Evolutionary conservation across 2,797 vertebrate species (phyloP).

Genomic region (Rhinatrema bivittatum): DNA sequence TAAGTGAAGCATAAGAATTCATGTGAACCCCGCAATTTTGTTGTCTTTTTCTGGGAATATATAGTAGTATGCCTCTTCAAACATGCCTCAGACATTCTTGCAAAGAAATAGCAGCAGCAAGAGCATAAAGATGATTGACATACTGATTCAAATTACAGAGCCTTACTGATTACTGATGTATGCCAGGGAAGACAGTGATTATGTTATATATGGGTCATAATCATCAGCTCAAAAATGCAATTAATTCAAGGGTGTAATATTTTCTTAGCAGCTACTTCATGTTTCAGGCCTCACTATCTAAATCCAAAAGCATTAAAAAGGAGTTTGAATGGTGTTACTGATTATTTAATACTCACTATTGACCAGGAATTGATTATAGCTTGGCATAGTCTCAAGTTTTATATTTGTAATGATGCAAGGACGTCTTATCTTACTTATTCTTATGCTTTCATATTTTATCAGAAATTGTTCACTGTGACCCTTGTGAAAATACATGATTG

Average conservation of each 20-base stretch:
- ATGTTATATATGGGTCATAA: slow-evolving; percentile 1
- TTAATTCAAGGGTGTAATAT: slow-evolving; percentile 30
- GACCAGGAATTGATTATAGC: too few relatives aligned
- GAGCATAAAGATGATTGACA: neutral
- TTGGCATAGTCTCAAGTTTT: too few relatives aligned
- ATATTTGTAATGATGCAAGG: too few relatives aligned
- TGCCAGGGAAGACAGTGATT: neutral
- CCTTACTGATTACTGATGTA: slow-evolving; percentile 7
- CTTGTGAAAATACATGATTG: too few relatives aligned
- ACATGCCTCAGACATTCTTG: neutral
- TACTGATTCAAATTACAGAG: slow-evolving; percentile 2
- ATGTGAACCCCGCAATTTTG: slow-evolving; percentile 1
- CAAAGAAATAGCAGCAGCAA: neutral
- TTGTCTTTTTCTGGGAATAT: slow-evolving; percentile 13
- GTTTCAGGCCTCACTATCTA: slow-evolving; percentile 23
- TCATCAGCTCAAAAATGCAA: slow-evolving; percentile 20
- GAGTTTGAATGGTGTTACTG: slow-evolving; percentile 6
- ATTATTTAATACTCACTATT: slow-evolving; percentile 16
- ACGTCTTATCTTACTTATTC: too few relatives aligned
- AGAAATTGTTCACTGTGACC: too few relatives aligned
- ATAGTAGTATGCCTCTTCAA: neutral
- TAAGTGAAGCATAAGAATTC: slow-evolving; percentile 24
- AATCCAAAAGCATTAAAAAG: slow-evolving; percentile 17
- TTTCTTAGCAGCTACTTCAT: slow-evolving; percentile 30
- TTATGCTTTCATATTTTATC: too few relatives aligned